phyloP scores from a whole-genome alignment of 2,113 vertebrate species.

The Butastur rufipennis region DNA sequence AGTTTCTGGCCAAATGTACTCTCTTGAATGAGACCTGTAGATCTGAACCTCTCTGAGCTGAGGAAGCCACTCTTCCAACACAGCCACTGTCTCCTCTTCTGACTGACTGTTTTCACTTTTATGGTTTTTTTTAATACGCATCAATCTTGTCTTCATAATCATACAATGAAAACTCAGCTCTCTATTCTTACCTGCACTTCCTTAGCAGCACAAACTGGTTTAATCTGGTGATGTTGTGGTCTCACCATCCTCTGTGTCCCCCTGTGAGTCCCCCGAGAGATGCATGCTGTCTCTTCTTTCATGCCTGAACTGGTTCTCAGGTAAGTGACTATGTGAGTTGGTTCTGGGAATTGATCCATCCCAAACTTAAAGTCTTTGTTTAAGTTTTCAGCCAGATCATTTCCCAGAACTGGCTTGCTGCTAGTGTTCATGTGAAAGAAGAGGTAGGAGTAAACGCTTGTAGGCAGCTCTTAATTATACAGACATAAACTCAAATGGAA shows the following conservation, averaged over 20 bases:
- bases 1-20: not conserved
- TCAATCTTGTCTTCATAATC: not conserved
- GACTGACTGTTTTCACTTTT: not conserved
- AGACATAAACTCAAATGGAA: not conserved
- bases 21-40: not conserved
- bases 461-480: not conserved
- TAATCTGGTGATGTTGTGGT: not conserved
- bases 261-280: not conserved
- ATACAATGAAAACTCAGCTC: not conserved
- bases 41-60: not conserved
- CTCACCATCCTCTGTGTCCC: not conserved
- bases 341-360: not conserved
- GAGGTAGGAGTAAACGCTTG: not conserved
- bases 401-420: not conserved
- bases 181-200: not conserved
- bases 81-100: not conserved
- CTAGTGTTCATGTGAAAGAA: not conserved
- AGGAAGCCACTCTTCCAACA: not conserved
- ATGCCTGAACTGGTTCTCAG: not conserved
- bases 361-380: not conserved
- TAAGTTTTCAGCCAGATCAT: not conserved
- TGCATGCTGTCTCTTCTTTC: not conserved
- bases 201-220: not conserved
- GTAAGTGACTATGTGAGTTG: not conserved
- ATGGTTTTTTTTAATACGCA: accelerated